Percentiles rank a stretch among this genome's conserved stretches.
Conservation (phyloP, 2,888 invertebrate species). For the Trachelus iudaicus region DNA sequence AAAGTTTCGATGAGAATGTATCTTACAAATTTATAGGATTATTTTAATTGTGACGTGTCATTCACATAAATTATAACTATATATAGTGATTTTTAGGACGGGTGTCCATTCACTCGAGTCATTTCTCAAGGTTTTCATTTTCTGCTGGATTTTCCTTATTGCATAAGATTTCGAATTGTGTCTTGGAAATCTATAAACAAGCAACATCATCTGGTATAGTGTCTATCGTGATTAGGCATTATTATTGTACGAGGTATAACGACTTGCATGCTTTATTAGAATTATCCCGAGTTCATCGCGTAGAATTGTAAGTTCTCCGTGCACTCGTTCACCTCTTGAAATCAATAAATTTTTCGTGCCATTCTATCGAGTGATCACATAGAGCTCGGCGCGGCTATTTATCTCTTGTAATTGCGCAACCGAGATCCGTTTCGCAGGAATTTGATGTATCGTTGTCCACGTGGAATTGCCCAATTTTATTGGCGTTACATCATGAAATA, state of each 20-base stretch:
- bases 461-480: not conserved
- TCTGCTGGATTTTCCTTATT: not conserved
- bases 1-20: not conserved
- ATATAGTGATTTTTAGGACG: too few species aligned
- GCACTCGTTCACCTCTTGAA: not conserved
- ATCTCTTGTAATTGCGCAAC: not conserved
- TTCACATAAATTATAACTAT: too few species aligned
- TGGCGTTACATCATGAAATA: not conserved
- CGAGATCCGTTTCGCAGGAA: not conserved
- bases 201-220: not conserved
- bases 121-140: too few species aligned
- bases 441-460: not conserved
- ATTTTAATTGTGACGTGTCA: not conserved
- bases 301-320: not conserved
- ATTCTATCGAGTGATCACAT: not conserved
- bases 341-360: not conserved
- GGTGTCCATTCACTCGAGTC: too few species aligned
- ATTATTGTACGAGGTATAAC: not conserved
- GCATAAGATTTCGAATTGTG: not conserved
- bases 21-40: not conserved
- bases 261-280: not conserved
- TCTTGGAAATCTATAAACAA: not conserved
- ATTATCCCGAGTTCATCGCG: not conserved
- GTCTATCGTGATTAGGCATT: not conserved
- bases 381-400: not conserved